Base-by-base conservation (phyloP, 2,888 invertebrate genomes). In the Ophion ventricosus region DNA sequence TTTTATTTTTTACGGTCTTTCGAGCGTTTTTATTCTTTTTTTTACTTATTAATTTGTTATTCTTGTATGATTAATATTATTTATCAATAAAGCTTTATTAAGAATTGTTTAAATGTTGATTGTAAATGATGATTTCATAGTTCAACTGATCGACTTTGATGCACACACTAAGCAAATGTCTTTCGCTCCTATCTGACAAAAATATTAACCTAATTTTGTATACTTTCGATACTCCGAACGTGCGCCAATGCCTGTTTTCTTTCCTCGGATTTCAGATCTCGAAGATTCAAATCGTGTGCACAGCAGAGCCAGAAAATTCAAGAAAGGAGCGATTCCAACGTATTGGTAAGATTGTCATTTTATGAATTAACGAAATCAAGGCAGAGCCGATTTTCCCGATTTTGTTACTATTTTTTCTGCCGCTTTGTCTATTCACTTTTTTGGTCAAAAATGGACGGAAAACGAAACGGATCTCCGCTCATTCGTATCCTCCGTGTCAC, bases 61-160 rank as follows among this genome's bases (percentile, higher is more conserved):
- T 35, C 8, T 35, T 35, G 0, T 35, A 8, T 29, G 29, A 29
- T 35, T 35, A 35, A 35, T 0, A 35, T 35, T 8, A 35, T 35
- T 7, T 35, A 35, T 35, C 35, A 35, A 35, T 8, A 7, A 7
- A 35, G 4, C 35, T 8, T 35, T 7, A 35, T 11, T 43, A 49
- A 63, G 8, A 14, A 17, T 43, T 43, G 11, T 10, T 54, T 20
- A 2, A 29, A 26, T 17, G n/a, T 74, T n/a, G 1, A 57, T 73
- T 10, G 17, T 40, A 23, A 70, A 87, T 88, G 88, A 90, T 90
- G 89, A 86, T 84, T 82, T 83, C 85, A 90, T 88, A 89, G 88
- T 89, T 90, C 88, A 89, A 77, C 87, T 88, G 88, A 89, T 54
- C 63, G 81, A 82, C 70, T 35, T 74, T 87, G 85, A 87, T 87